These are phyloP conservation scores for Drosophila pachea DNA, from an alignment of 1,140 invertebrate species.

Conservation along the genomic window DNA sequence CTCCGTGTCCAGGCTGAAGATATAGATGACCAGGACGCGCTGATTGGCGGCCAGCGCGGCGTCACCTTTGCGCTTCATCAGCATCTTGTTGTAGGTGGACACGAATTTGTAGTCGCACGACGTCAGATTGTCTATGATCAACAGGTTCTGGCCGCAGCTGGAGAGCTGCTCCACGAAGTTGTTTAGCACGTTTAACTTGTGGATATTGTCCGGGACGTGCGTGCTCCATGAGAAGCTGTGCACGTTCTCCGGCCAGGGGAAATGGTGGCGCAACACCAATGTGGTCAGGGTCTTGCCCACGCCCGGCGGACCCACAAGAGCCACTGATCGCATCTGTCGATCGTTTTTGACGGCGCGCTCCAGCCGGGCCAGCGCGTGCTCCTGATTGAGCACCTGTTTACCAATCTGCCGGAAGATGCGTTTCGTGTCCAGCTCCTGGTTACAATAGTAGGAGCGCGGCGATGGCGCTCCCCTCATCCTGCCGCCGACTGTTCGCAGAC, in stretches of 20 bases:
- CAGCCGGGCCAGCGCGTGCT: slow-evolving; percentile 45
- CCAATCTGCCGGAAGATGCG: slow-evolving; percentile 39
- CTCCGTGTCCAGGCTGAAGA: slow-evolving; percentile 50
- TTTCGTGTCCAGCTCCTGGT: slow-evolving; percentile 21
- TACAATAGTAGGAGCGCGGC: slow-evolving; percentile 2
- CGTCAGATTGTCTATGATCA: slow-evolving; percentile 64
- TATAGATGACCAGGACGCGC: slow-evolving; percentile 57
- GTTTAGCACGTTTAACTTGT: slow-evolving; percentile 57
- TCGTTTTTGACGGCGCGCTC: slow-evolving; percentile 25
- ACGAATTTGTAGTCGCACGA: slow-evolving; percentile 55
- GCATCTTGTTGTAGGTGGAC: slow-evolving; percentile 49
- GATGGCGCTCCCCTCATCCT: background rate
- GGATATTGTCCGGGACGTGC: slow-evolving; percentile 43
- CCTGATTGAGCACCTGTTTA: slow-evolving; percentile 56
- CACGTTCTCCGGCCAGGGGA: slow-evolving; percentile 68
- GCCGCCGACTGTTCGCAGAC: no score
- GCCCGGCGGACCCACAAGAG: slow-evolving; percentile 57
- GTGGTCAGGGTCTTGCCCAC: slow-evolving; percentile 60
- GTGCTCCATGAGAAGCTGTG: slow-evolving; percentile 70
- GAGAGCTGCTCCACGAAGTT: slow-evolving; percentile 55
- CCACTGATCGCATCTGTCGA: slow-evolving; percentile 47
- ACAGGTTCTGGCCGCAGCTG: slow-evolving; percentile 59
- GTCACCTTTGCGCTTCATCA: slow-evolving; percentile 46
- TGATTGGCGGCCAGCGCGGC: slow-evolving; percentile 31
- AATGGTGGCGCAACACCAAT: slow-evolving; percentile 32